These are phyloP conservation scores for Paedocypris micromegethes DNA, from an alignment of 2,797 vertebrate genomes.

Conservation along the genomic window DNA sequence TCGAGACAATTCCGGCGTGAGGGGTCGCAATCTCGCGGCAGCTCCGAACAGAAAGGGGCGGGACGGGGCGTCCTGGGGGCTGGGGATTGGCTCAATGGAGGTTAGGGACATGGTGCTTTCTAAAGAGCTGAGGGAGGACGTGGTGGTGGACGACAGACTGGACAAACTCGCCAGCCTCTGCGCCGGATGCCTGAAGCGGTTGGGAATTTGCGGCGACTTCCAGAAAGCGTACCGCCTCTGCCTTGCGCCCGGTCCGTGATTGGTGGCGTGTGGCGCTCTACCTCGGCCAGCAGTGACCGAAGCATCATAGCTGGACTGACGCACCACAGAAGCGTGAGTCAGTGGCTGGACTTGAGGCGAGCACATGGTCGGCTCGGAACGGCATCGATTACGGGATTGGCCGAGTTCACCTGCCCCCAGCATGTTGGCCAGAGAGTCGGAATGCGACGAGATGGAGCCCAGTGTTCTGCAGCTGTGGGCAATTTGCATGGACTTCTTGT, in stretches of 20 bases:
- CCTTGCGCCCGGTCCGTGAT: conserved; percentile 14
- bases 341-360: conserved; percentile 49
- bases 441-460: conserved; percentile 55
- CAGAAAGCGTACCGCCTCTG: conserved; percentile 47
- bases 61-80: conserved; percentile 54
- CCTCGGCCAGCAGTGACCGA: conserved; percentile 55
- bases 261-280: conserved; percentile 56
- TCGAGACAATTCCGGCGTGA: conserved; percentile 58
- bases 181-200: conserved; percentile 50
- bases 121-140: conserved; percentile 71
- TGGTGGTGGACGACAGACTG: conserved; percentile 69
- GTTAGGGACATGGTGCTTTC: conserved; percentile 71
- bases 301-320: conserved; percentile 69
- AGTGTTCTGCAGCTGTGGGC: conserved; percentile 59
- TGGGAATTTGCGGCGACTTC: conserved; percentile 54
- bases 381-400: conserved; percentile 59
- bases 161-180: conserved; percentile 67
- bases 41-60: conserved; percentile 65
- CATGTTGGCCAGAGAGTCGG: conserved; percentile 48
- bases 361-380: conserved; percentile 67
- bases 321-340: conserved; percentile 59
- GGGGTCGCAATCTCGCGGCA: conserved; percentile 54
- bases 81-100: conserved; percentile 66
- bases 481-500: conserved; percentile 50
- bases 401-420: conserved; percentile 45